phyloP scores from a whole-genome alignment of 1,140 invertebrate species.

The Apis dorsata region DNA sequence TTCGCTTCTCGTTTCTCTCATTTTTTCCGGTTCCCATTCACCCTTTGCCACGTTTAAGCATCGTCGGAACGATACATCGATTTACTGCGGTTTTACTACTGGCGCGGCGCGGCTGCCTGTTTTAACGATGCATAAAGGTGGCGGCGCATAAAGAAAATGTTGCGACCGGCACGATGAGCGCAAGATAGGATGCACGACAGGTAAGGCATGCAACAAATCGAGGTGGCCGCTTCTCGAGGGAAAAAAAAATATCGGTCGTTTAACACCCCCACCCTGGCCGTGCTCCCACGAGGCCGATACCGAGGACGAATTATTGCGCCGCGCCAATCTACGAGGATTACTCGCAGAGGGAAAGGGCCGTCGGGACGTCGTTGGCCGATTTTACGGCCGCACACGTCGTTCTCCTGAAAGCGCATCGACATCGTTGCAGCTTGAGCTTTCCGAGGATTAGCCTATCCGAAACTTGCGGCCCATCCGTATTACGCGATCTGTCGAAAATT shows the following conservation, averaged over 20 bases:
- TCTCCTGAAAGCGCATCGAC: conserved; percentile 41
- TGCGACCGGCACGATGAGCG: background rate
- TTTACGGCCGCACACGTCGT: conserved; percentile 56
- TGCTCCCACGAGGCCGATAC: conserved; percentile 54
- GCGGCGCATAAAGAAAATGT: conserved; percentile 31
- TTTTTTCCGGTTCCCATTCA: background rate
- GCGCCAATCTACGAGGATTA: conserved; percentile 65
- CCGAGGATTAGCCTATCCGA: conserved; percentile 36
- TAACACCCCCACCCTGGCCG: conserved; percentile 33
- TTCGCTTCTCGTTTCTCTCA: background rate
- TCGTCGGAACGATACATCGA: conserved; percentile 51
- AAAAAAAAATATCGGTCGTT: conserved; percentile 57
- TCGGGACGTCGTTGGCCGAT: conserved; percentile 54
- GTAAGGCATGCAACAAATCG: conserved; percentile 42
- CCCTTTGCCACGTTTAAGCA: background rate
- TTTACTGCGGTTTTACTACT: conserved; percentile 55
- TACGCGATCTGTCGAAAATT: conserved; percentile 32
- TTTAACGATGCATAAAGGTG: conserved; percentile 53
- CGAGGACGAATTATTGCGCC: conserved; percentile 60
- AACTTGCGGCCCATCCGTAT: conserved; percentile 15
- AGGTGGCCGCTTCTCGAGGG: conserved; percentile 38
- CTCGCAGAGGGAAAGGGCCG: conserved; percentile 45
- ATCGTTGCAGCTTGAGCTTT: conserved; percentile 43
- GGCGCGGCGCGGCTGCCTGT: conserved; percentile 18
- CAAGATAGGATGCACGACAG: conserved; percentile 53